Percentiles rank a stretch among this genome's conserved stretches.
phyloP scores from a whole-genome alignment of 2,888 invertebrate species.

The Tolmerus cingulatus region DNA sequence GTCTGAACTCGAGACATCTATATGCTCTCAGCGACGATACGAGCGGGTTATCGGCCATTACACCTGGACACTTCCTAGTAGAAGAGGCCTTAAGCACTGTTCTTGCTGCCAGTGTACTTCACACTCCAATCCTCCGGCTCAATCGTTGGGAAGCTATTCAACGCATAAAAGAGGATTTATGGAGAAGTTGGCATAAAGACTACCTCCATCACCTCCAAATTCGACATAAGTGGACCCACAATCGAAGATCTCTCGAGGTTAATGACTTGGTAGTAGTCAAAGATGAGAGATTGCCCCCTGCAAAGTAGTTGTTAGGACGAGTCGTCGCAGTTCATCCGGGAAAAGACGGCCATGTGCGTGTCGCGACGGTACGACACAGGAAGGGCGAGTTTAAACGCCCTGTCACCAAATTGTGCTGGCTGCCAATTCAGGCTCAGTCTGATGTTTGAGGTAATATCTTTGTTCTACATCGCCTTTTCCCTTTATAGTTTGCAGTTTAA shows the following conservation, averaged over 20 bases:
- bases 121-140: not conserved
- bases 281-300: not conserved
- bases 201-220: not conserved
- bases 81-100: not conserved
- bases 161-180: not conserved
- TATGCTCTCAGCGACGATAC: constrained; percentile 46
- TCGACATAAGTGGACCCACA: not conserved
- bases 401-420: not conserved
- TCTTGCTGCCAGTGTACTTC: no score
- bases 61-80: constrained; percentile 25
- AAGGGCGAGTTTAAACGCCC: not conserved
- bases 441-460: no score
- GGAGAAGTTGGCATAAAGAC: not conserved
- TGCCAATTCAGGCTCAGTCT: not conserved
- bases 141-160: not conserved
- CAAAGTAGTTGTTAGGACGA: not conserved
- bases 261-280: not conserved
- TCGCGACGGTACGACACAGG: not conserved
- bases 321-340: not conserved
- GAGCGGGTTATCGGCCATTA: constrained; percentile 13
- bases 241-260: not conserved
- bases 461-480: no score
- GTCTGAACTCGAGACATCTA: constrained; percentile 52
- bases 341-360: not conserved
- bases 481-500: no score